Base-by-base conservation (phyloP, 1,140 invertebrate genomes). In the Drosophila cardini region DNA sequence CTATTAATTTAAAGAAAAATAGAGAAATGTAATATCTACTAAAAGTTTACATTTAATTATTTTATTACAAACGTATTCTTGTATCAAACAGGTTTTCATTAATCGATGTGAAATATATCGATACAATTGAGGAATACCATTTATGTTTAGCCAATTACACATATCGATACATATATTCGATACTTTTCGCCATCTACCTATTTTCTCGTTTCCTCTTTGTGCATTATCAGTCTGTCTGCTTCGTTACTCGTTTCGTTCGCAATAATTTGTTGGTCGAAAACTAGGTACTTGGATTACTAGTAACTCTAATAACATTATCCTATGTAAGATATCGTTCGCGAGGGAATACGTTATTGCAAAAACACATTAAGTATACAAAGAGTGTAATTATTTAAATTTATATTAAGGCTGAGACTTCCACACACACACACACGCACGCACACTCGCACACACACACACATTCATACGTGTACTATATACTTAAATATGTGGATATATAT, bases 221-320 rank as follows among this genome's bases (percentile, higher is more conserved):
- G 36, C 52, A 57, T 64, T 71, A 65, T 71, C 61, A 71, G 61
- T 71, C 61, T 63, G 60, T 71, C 69, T 71, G 61, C 69, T 71
- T 71, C 60, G 50, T 56, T 64, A 52, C 56, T 61, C 38, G 38
- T 26, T 64, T 71, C 52, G 61, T 64, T 71, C 46, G 57, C 65
- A 69, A 69, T 69, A 69, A 69, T 69, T 26, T 53, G 56, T 71
- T 55, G 52, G 61, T 71, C 60, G 52, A 43, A 63, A 71, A 56
- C 42, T 63, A 64, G 43, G 42, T 32, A 64, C 30, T 58, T 48
- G 46, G 62, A 72, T 56, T 53, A 65, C 10, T 60, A 68, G n/a
- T 46, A 61, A 36, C 56, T 65, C 50, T 38, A 55, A 57, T 56
- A 64, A 50, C 48, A 43, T 48, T 52, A 64, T 40, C 30, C 55